Evolutionary conservation across 2,113 vertebrate species (phyloP).

Genomic region (Bucco capensis): DNA sequence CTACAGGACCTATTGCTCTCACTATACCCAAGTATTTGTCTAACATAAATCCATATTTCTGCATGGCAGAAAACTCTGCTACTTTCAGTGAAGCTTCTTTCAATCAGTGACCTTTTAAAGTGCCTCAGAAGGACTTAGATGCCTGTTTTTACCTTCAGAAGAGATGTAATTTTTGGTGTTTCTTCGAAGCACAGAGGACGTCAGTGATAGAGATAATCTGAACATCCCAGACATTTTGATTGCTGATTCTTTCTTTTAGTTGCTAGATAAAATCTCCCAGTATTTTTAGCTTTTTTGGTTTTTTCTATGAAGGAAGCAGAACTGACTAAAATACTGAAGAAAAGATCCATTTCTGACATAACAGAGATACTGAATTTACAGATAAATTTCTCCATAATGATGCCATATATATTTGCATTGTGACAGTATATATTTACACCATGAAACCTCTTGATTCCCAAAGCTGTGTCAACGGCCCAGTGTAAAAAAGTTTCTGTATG

Average conservation of each 20-base stretch:
- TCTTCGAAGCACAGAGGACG: neutral
- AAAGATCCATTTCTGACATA: neutral
- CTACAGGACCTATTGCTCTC: neutral
- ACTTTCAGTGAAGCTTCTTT: neutral
- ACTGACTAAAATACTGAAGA: neutral
- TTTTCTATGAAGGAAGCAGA: neutral
- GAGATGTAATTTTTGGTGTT: neutral
- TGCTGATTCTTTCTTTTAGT: neutral
- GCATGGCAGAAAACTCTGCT: neutral
- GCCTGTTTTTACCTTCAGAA: neutral
- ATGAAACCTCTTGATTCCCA: neutral
- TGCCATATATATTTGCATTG: neutral
- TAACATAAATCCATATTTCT: neutral
- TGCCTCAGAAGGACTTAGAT: neutral
- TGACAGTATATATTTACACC: neutral
- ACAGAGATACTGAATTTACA: neutral
- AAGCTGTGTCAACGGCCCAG: neutral
- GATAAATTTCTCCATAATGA: neutral
- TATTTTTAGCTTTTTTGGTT: neutral
- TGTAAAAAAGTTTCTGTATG: neutral
- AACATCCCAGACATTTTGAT: neutral
- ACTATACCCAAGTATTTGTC: neutral
- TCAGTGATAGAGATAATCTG: neutral
- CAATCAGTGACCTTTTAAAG: neutral
- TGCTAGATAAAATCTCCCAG: neutral